Conservation (phyloP, 2,888 invertebrate species). For the Petrophora chlorosata region DNA sequence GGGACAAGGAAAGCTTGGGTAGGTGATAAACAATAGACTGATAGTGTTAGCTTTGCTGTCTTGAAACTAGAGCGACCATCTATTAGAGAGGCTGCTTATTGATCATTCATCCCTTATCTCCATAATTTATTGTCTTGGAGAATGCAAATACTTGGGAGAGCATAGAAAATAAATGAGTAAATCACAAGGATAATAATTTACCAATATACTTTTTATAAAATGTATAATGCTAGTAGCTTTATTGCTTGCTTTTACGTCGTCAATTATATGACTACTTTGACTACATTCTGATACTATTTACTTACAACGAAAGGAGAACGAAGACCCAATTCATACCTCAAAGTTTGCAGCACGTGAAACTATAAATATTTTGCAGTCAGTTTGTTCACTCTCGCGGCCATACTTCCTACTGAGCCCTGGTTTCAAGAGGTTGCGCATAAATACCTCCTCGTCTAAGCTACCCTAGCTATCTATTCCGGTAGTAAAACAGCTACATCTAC, state of each 20-base stretch:
- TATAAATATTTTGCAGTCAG: slow-evolving; percentile 22
- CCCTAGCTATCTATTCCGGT: slow-evolving; percentile 28
- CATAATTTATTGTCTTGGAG: too few species aligned
- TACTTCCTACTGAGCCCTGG: slow-evolving; percentile 7
- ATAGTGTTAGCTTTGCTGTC: not conserved
- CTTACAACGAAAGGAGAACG: not conserved
- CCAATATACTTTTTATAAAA: too few species aligned
- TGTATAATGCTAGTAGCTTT: too few species aligned
- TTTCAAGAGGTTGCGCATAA: slow-evolving; percentile 29
- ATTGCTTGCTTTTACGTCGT: too few species aligned
- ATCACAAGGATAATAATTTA: too few species aligned
- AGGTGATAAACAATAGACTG: not conserved
- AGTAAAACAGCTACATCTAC: slow-evolving; percentile 10
- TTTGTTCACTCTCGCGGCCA: slow-evolving; percentile 6
- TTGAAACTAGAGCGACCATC: not conserved
- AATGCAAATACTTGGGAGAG: too few species aligned
- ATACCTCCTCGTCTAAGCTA: slow-evolving; percentile 26
- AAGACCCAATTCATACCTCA: slow-evolving; percentile 4
- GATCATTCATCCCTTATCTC: not conserved
- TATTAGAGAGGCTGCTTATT: not conserved
- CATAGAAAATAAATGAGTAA: too few species aligned
- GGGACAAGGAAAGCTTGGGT: not conserved
- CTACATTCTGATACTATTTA: not conserved
- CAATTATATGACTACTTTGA: too few species aligned
- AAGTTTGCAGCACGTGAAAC: slow-evolving; percentile 11